These are phyloP conservation scores for Drosophila ezoana DNA, from an alignment of 2,888 invertebrate species.

Conservation along the genomic window DNA sequence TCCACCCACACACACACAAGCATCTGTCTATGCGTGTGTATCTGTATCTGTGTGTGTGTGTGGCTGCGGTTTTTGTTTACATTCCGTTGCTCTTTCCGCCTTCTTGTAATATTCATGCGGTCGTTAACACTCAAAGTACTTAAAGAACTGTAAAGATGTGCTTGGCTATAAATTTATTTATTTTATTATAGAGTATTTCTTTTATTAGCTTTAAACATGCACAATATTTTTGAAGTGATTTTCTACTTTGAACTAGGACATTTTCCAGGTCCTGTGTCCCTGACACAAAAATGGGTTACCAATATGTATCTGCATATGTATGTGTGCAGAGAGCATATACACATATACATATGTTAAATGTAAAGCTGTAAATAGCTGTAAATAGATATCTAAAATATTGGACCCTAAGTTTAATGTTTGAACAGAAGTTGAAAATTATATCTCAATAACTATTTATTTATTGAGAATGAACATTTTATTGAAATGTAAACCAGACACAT, in stretches of 20 bases:
- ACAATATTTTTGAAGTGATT: background rate
- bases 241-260: background rate
- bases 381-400: background rate
- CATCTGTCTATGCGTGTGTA: slow-evolving; percentile 1
- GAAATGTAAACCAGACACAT: too few relatives aligned
- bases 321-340: background rate
- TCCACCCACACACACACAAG: slow-evolving; percentile 3
- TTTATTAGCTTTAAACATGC: background rate
- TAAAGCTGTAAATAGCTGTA: background rate
- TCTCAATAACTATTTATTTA: background rate
- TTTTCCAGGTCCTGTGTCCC: slow-evolving; percentile 27
- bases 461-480: background rate
- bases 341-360: too few relatives aligned
- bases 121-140: slow-evolving; percentile 33
- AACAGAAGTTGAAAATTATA: background rate
- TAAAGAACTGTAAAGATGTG: slow-evolving; percentile 10
- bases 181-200: slow-evolving; percentile 8
- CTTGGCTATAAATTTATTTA: slow-evolving; percentile 8
- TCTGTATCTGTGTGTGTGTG: slow-evolving; percentile 8
- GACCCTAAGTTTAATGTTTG: background rate
- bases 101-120: slow-evolving; percentile 7
- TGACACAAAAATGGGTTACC: slow-evolving; percentile 40
- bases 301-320: slow-evolving; percentile 14
- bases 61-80: slow-evolving; percentile 53
- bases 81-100: slow-evolving; percentile 29